Conservation (phyloP, 2,797 vertebrate genomes). For the Cossypha dichroa region DNA sequence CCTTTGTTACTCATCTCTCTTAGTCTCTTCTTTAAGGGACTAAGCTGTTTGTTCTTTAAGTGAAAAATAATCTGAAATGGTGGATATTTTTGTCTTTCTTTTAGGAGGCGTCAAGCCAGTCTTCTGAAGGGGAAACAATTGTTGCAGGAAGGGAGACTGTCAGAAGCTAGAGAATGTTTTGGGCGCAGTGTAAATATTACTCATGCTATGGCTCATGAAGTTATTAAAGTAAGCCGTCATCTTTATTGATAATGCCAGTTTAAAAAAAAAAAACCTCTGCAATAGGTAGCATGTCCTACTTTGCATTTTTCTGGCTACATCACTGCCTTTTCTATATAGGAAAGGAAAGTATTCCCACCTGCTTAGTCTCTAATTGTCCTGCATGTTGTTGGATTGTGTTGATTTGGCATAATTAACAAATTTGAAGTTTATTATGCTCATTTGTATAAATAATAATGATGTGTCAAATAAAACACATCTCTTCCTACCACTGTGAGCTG, state of each 20-base stretch:
- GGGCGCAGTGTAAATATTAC: slow-evolving; percentile 90
- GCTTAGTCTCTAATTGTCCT: not conserved
- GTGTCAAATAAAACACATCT: not conserved
- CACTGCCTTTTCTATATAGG: not conserved
- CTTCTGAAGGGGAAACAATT: slow-evolving; percentile 91
- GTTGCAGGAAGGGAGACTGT: slow-evolving; percentile 89
- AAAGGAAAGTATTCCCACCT: not conserved
- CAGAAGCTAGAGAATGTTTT: slow-evolving; percentile 94
- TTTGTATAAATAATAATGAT: not conserved
- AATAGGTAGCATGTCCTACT: not conserved
- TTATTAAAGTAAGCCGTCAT: slow-evolving; percentile 86
- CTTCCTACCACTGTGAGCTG: not conserved
- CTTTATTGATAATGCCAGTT: not conserved
- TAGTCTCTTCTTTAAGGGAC: not conserved
- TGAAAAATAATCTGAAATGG: not conserved
- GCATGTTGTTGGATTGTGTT: not conserved
- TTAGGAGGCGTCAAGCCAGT: slow-evolving; percentile 87
- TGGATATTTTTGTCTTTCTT: slow-evolving; percentile 12
- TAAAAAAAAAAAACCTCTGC: not conserved
- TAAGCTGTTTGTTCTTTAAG: not conserved
- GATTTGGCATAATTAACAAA: not conserved
- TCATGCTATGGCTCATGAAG: slow-evolving; percentile 89
- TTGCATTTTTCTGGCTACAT: not conserved
- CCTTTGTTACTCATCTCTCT: not conserved
- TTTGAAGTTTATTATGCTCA: not conserved